Conservation (phyloP, 64 coral and sea anemone genomes). For the Dendrophyllia cribrosa region DNA sequence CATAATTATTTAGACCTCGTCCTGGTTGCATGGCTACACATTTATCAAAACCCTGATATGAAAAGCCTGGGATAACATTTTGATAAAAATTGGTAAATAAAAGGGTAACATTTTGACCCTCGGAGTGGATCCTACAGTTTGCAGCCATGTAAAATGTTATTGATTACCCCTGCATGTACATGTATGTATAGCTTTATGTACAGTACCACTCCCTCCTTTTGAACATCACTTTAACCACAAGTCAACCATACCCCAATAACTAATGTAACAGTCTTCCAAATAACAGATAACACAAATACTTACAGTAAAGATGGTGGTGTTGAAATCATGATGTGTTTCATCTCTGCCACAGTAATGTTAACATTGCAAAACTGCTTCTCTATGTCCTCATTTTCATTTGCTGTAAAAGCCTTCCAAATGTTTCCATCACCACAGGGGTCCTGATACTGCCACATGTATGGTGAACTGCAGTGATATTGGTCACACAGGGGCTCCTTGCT, state of each 20-base stretch:
- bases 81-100: too few relatives aligned
- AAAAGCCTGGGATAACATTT: too few relatives aligned
- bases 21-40: too few relatives aligned
- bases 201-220: too few relatives aligned
- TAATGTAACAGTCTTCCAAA: too few relatives aligned
- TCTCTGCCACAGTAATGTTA: not conserved
- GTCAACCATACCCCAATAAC: too few relatives aligned
- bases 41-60: too few relatives aligned
- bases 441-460: slow-evolving; percentile 23
- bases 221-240: too few relatives aligned
- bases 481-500: not conserved
- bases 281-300: not conserved
- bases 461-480: not conserved
- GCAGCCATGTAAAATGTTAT: too few relatives aligned
- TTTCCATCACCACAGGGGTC: not conserved
- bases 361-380: slow-evolving; percentile 2
- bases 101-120: too few relatives aligned
- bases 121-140: too few relatives aligned
- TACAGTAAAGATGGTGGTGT: slow-evolving; percentile 5
- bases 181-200: not conserved
- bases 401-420: not conserved
- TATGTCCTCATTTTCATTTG: not conserved
- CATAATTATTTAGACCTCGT: too few relatives aligned
- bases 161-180: not conserved
- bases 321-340: not conserved